A percentile compares a stretch with the other conserved stretches of the same genome.
These are phyloP conservation scores for Chelonus insularis DNA, from an alignment of 1,140 invertebrate species.

Conservation along the genomic window DNA sequence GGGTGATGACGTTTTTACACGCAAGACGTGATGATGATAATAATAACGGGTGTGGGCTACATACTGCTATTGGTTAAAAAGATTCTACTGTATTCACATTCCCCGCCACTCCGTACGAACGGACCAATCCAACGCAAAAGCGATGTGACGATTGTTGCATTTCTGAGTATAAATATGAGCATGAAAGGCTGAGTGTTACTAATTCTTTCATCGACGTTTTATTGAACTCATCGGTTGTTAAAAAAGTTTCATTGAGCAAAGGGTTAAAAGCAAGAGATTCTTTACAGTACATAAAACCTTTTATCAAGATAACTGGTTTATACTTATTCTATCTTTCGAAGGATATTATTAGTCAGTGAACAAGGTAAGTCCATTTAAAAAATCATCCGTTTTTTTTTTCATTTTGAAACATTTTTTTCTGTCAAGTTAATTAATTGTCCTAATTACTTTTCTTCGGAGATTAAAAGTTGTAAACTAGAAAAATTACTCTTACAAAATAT, in stretches of 20 bases:
- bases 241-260: no score
- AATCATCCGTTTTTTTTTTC: no score
- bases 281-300: no score
- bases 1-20: conserved; percentile 23
- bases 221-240: not conserved
- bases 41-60: conserved; percentile 16
- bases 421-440: no score
- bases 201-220: conserved; percentile 29
- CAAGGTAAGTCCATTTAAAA: no score
- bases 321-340: no score
- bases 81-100: conserved; percentile 22
- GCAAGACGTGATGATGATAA: not conserved
- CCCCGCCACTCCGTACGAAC: conserved; percentile 31
- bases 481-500: not conserved
- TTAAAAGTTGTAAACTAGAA: not conserved
- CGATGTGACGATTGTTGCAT: conserved; percentile 38
- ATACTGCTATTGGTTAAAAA: conserved; percentile 33
- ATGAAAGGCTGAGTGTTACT: conserved; percentile 33
- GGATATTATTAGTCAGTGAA: no score
- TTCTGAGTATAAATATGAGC: conserved; percentile 44
- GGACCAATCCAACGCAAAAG: conserved; percentile 39
- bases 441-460: no score
- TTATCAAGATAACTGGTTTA: not conserved
- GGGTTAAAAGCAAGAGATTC: no score
- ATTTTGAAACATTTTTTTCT: no score